Evolutionary conservation across 53 echinoderm and acorn worm species (phyloP).

Genomic region (Antedon mediterranea): DNA sequence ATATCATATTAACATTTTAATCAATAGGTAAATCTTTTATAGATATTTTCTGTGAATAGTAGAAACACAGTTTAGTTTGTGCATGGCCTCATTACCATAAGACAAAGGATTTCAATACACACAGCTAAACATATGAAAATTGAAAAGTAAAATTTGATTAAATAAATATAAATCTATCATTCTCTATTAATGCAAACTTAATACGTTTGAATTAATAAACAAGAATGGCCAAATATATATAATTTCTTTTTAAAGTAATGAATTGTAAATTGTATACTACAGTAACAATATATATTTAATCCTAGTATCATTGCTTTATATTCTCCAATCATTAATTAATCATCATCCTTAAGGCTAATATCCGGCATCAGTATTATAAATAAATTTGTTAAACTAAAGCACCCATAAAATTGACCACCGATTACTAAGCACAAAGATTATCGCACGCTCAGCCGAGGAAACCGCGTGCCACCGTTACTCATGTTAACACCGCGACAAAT

Average conservation of each 20-base stretch:
- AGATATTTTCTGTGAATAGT: not conserved
- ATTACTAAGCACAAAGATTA: not conserved
- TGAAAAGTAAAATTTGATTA: not conserved
- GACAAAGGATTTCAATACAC: not conserved
- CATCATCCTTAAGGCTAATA: not conserved
- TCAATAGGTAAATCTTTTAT: too few relatives aligned
- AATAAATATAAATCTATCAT: not conserved
- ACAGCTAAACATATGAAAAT: not conserved
- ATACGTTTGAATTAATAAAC: not conserved
- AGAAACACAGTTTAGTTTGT: not conserved
- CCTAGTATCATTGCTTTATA: too few relatives aligned
- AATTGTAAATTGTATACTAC: too few relatives aligned
- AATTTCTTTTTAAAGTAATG: too few relatives aligned
- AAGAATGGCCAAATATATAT: too few relatives aligned
- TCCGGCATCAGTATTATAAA: not conserved
- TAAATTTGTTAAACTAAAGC: not conserved
- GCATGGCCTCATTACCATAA: not conserved
- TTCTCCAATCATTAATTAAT: too few relatives aligned
- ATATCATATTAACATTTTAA: too few relatives aligned
- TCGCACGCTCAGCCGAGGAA: too few relatives aligned
- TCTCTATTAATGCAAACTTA: not conserved
- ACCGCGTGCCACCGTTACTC: too few relatives aligned
- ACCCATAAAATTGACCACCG: not conserved
- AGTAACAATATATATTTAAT: too few relatives aligned
- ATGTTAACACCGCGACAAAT: not conserved